A percentile compares a stretch with the other conserved stretches of the same genome.
These are phyloP conservation scores for Cremastinae sp. DNA, from an alignment of 2,888 invertebrate genomes.

Conservation along the genomic window DNA sequence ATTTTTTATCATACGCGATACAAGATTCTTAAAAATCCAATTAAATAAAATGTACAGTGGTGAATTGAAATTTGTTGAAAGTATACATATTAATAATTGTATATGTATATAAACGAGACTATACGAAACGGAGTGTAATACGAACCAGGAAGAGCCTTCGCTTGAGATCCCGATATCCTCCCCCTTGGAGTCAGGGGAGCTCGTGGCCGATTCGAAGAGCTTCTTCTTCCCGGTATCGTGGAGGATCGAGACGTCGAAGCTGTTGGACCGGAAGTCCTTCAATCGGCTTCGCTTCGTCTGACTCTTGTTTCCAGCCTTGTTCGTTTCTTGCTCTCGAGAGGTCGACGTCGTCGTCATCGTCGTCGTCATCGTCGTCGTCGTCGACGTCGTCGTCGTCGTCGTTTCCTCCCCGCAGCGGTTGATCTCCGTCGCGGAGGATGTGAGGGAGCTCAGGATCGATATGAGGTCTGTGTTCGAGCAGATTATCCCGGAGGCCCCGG, in stretches of 20 bases:
- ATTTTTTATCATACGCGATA: no score
- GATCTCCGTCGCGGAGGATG: slow-evolving; percentile 91
- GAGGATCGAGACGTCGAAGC: slow-evolving; percentile 90
- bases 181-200: neutral
- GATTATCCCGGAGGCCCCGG: no score
- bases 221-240: slow-evolving; percentile 80
- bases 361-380: no score
- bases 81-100: no score
- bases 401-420: slow-evolving; percentile 83
- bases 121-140: no score
- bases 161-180: no score
- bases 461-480: slow-evolving; percentile 92
- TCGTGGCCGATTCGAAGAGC: slow-evolving; percentile 15
- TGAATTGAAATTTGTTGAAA: no score
- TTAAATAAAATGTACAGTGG: no score
- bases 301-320: slow-evolving; percentile 67
- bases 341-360: no score
- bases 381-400: slow-evolving; percentile 54
- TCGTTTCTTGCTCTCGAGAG: slow-evolving; percentile 62
- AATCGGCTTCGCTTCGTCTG: slow-evolving; percentile 83
- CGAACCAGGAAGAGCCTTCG: no score
- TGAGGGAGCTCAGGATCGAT: slow-evolving; percentile 89
- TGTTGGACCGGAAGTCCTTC: slow-evolving; percentile 89
- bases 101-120: no score
- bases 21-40: no score